Evolutionary conservation across 2,888 invertebrate species (phyloP), one percentile per base, ranked within the genome.

Genomic region (Candidula unifasciata): DNA sequence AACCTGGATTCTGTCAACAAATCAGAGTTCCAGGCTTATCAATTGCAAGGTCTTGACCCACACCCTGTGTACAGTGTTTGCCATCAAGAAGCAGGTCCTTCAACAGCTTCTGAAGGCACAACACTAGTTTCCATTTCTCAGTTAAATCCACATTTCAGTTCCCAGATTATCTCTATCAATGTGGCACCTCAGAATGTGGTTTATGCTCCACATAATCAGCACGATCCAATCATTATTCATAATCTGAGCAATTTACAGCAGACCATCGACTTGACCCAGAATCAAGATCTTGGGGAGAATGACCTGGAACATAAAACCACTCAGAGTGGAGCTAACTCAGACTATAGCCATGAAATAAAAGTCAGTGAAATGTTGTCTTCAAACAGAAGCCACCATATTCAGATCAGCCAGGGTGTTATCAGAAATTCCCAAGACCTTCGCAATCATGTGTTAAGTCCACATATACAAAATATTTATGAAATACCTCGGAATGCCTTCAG

Each of bases 91-190:
- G 44, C 64, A 44, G 66, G 54, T 54, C 2, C 71, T 35, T 68
- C 82, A 27, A 24, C 60, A 54, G 64, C 30, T 27, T 18, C 74
- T 30, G 44, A 33, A 37, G 27, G 74, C 33, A 44, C 73, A 27
- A 64, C 68, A 8, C 60, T 69, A 16, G 33, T 83, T 33, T 77
- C 82, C 52, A n/a, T 83, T 68, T 83, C 82, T 57, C 82, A 76
- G 3, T 52, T 83, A 30, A 54, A 83, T 77, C 77, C 82, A 0
- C 74, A 60, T n/a, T n/a, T 83, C 54, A 68, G 69, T 66, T 77
- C 77, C 27, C 83, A 83, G 71, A 68, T 83, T 27, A 64, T 83
- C 1, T 79, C 83, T n/a, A 83, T 83, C 71, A 83, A 73, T 27
- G 79, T 83, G 83, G 44, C 73, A 2, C 60, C 79, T 21, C 73